These are phyloP conservation scores for Clarias batrachus DNA, from an alignment of 2,113 vertebrate species.

Conservation along the genomic window DNA sequence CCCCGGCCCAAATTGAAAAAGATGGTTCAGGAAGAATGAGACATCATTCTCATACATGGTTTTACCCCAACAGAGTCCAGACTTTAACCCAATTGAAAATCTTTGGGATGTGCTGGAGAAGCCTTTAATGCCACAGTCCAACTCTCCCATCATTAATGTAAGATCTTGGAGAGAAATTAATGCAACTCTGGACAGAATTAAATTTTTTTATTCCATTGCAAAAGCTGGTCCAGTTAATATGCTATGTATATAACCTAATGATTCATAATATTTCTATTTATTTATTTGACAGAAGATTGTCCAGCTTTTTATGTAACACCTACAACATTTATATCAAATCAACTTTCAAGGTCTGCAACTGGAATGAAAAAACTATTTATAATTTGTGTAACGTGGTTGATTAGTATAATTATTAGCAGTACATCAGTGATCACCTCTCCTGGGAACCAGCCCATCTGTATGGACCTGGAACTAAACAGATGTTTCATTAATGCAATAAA, in stretches of 20 bases:
- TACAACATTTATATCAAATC: not conserved
- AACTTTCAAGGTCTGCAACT: not conserved
- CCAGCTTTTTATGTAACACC: not conserved
- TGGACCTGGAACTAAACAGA: not conserved
- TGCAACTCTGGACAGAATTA: too few relatives aligned
- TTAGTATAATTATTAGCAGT: not conserved
- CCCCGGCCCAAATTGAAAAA: too few relatives aligned
- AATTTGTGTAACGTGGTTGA: not conserved
- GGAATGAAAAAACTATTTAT: not conserved
- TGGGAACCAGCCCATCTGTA: not conserved
- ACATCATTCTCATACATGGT: too few relatives aligned
- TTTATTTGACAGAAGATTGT: not conserved
- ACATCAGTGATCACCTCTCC: not conserved
- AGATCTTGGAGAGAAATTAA: too few relatives aligned
- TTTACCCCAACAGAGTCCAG: too few relatives aligned
- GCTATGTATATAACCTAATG: not conserved
- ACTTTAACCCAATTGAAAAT: too few relatives aligned
- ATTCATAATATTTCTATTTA: not conserved
- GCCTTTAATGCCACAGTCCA: too few relatives aligned
- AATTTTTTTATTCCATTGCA: too few relatives aligned
- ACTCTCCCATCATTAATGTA: too few relatives aligned
- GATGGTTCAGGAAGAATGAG: too few relatives aligned
- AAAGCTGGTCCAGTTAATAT: too few relatives aligned
- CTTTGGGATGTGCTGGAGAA: too few relatives aligned
- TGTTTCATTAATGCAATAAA: not conserved